Base-by-base conservation (phyloP, 2,113 vertebrate genomes). In the Ivindomyrus marchei region DNA sequence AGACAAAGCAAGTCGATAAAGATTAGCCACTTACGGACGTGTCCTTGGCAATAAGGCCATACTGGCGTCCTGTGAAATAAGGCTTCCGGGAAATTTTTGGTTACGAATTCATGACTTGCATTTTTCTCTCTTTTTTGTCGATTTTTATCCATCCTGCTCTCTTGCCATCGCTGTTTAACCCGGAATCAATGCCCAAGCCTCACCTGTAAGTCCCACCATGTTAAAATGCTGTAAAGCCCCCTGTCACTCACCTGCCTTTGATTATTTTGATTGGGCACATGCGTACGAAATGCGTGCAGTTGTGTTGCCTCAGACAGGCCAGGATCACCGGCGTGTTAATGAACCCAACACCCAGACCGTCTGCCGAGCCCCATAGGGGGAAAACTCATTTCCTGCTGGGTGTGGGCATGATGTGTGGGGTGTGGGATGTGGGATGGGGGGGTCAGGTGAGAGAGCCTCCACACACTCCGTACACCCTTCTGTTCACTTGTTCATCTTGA, bases 391-490 rank as follows among this genome's bases (percentile, higher is more conserved):
- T 90, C 85, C 66, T 24, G 56, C 85, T 50, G 85, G 84, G n/a
- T 53, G 39, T 70, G 56, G 31, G 46, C 62, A n/a, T 87, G n/a
- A 27, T 4, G 9, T 47, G 46, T 47, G 46, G 46, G 46, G 9
- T 47, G 46, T 10, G 39, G 80, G 80, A 31, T 19, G 21, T 3
- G 52, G 49, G 49, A 3, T 13, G 80, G 39, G 52, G 53, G 80
- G 39, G 47, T 62, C 53, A 90, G 89, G 89, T 86, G 89, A 90
- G 89, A 90, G 80, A 27, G 77, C 15, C 83, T 11, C 56, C 39
- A 89, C n/a, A 70, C 56, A 88, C 56, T 3, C 74, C 4, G 74
- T 80, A 42, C 74, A 47, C 13, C 45, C 42, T 85, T 42, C 21
- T 47, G 83, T 3, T 45, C 45, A 47, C 24, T 47, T 85, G 83